Evolutionary conservation across 2,888 invertebrate species (phyloP).

Genomic region (Taenaris catops): DNA sequence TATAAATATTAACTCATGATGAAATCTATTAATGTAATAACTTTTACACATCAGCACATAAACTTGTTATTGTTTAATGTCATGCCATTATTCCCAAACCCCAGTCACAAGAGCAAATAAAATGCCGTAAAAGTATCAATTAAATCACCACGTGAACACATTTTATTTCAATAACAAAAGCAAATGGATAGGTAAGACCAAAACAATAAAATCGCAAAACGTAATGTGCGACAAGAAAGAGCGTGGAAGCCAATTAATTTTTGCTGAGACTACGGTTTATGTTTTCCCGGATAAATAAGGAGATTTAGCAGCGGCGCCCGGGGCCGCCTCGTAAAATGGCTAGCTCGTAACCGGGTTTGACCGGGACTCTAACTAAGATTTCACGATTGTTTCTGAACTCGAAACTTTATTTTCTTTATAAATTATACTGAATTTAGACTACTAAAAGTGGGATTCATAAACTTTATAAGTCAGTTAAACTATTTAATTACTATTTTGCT

Average conservation of each 20-base stretch:
- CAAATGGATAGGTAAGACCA: conserved; percentile 32
- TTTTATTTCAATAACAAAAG: conserved; percentile 30
- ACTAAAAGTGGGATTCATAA: no score
- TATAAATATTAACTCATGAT: no score
- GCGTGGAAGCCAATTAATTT: conserved; percentile 73
- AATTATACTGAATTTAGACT: no score
- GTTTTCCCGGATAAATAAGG: conserved; percentile 75
- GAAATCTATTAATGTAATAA: no score
- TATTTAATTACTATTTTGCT: no score
- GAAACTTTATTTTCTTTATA: conserved; percentile 7
- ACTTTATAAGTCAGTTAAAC: no score
- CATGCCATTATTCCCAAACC: no score
- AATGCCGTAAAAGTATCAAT: conserved; percentile 20
- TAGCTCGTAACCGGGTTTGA: conserved; percentile 58
- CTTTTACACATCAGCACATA: no score
- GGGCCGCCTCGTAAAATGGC: conserved; percentile 63
- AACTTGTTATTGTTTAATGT: no score
- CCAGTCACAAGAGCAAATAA: no score
- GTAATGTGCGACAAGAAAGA: conserved; percentile 61
- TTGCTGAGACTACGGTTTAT: conserved; percentile 72
- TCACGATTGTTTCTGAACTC: conserved; percentile 36
- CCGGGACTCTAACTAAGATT: conserved; percentile 54
- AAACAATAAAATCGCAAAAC: conserved; percentile 55
- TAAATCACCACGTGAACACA: conserved; percentile 18
- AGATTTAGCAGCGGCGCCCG: conserved; percentile 68